Conservation (phyloP, 2,797 vertebrate genomes). For the Denticeps clupeoides region DNA sequence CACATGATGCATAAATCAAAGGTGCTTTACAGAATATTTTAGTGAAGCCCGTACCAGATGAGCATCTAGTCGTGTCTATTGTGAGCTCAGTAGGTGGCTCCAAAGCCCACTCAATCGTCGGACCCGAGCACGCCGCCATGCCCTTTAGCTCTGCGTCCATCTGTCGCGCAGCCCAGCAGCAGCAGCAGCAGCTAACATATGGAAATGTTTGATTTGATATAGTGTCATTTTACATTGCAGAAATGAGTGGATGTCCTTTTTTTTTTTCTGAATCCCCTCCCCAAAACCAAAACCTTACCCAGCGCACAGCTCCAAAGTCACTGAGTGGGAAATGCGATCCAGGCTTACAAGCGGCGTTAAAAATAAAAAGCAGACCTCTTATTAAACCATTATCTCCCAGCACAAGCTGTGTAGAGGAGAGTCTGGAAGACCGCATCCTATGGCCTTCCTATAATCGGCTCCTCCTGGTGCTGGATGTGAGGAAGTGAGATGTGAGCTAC, state of each 20-base stretch:
- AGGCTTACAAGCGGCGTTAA: constrained; percentile 79
- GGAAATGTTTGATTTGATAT: constrained; percentile 99
- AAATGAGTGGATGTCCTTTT: constrained; percentile 81
- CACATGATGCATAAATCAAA: no score
- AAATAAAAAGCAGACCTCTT: constrained; percentile 75
- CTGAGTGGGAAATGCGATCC: constrained; percentile 85
- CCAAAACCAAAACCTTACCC: constrained; percentile 28
- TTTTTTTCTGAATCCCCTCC: no score
- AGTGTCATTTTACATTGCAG: constrained; percentile 98
- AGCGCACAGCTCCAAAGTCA: constrained; percentile 51
- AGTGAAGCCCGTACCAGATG: no score
- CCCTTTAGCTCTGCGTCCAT: constrained; percentile 17
- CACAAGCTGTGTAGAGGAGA: constrained; percentile 43
- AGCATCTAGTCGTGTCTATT: constrained; percentile 31
- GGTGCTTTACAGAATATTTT: no score
- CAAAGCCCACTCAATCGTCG: constrained; percentile 54
- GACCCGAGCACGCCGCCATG: no score
- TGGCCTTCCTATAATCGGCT: no score
- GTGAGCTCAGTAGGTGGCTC: constrained; percentile 74
- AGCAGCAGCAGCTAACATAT: constrained; percentile 82
- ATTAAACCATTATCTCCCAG: constrained; percentile 82
- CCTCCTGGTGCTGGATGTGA: no score
- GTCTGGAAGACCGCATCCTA: constrained; percentile 22
- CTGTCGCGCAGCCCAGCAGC: constrained; percentile 34
- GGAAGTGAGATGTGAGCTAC: no score